Percentiles rank a stretch among this genome's conserved stretches.
phyloP scores from a whole-genome alignment of 2,113 vertebrate species.

The Brevimyrus niger region DNA sequence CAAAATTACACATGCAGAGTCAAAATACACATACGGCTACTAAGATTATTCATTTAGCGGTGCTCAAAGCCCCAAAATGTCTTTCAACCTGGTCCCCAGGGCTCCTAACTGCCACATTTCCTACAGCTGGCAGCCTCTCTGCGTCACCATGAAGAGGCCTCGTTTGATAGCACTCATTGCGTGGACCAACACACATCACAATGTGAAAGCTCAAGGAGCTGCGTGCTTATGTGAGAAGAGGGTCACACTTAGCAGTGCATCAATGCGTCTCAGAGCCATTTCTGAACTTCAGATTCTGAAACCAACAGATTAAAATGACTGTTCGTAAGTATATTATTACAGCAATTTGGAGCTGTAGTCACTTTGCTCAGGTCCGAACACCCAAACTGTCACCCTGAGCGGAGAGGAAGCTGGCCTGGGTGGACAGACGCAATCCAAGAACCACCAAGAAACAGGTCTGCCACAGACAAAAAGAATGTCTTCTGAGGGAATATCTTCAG shows the following conservation, averaged over 20 bases:
- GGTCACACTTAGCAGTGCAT: background rate
- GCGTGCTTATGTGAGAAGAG: background rate
- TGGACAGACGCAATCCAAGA: background rate
- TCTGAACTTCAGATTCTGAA: background rate
- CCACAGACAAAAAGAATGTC: background rate
- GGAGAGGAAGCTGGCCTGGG: background rate
- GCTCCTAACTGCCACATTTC: background rate
- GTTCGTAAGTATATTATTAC: background rate
- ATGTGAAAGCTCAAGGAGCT: background rate
- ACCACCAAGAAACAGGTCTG: background rate
- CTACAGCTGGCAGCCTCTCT: background rate
- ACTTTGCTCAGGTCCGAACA: background rate
- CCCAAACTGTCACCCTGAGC: background rate
- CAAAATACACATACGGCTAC: background rate
- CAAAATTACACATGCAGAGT: background rate
- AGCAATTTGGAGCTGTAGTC: background rate
- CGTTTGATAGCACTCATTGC: background rate
- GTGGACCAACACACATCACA: background rate
- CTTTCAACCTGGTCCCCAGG: background rate
- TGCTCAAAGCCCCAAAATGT: background rate
- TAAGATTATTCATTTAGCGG: background rate
- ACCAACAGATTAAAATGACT: background rate
- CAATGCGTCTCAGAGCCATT: background rate
- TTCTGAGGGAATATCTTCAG: background rate
- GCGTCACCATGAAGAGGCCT: background rate